Evolutionary conservation across 2,888 invertebrate species (phyloP), one percentile per base, ranked within the genome.

Genomic region (Melangyna quadrimaculata): DNA sequence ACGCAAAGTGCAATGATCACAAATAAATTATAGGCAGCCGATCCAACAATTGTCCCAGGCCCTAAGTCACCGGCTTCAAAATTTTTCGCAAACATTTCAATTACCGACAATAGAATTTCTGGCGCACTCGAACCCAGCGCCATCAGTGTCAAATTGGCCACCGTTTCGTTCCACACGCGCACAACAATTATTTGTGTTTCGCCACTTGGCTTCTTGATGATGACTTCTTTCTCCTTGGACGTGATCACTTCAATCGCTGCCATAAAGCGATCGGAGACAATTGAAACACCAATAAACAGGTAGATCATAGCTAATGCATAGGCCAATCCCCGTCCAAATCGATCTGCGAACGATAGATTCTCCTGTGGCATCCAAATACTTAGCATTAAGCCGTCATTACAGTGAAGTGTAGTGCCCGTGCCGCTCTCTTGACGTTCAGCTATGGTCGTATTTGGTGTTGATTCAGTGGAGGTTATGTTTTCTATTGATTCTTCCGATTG

Each of bases 221-320:
- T 95, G 90, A 99, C 96, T 92, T 98, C 98, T 89, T 97, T 97
- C 92, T 99, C 99, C 91, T 98, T 96, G 0, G 99, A 98, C 70
- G 99, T 99, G 92, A 99, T 99, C 88, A 98, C 98, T 94, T 99
- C 99, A 91, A 99, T 99, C 89, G 99, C 97, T 51, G 98, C 98
- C 99, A 99, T 99, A 93, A 99, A 99, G 80, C 99, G 95, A 92
- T 99, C 99, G 88, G 99, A 98, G 88, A 99, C 97, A 92, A 99
- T 99, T 88, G 99, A 99, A 57, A 99, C 99, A 75, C 99, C 99
- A 91, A 99, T 97, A 93, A 99, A 99, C 91, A 99, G 95, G 92
- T 99, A 99, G 89, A 97, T 93, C 92, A 99, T 95, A 59, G 95
- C 93, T 67, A 97, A 88, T 93, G 99, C 98, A 93, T 99, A 99